These are phyloP conservation scores for Atractosteus spatula DNA, from an alignment of 2,113 vertebrate species.

Conservation along the genomic window DNA sequence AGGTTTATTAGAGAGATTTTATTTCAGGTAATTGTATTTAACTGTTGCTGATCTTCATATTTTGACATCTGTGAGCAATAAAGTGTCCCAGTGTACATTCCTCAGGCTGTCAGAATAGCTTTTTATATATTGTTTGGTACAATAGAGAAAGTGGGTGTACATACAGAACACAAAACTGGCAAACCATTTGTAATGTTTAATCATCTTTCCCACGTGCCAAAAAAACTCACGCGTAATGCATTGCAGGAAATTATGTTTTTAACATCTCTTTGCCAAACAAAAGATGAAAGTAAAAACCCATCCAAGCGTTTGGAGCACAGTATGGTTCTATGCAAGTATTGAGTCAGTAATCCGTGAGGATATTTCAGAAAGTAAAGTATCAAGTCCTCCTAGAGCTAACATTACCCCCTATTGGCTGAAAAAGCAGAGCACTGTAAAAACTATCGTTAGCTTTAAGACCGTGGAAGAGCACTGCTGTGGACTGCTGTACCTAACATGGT, in stretches of 20 bases:
- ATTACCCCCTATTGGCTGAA: too few species aligned
- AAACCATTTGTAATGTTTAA: background rate
- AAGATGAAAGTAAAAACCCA: too few species aligned
- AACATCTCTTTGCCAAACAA: too few species aligned
- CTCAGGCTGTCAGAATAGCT: conserved; percentile 29
- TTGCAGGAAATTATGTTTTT: background rate
- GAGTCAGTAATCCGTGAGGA: too few species aligned
- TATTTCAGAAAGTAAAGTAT: too few species aligned
- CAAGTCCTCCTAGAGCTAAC: too few species aligned
- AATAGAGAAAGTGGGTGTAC: conserved; percentile 7
- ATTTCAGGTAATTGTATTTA: conserved; percentile 22
- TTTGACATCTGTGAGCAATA: conserved; percentile 50
- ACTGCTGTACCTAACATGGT: too few species aligned
- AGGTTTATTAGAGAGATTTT: background rate
- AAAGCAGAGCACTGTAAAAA: too few species aligned
- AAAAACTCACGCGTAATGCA: background rate
- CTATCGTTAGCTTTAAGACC: too few species aligned
- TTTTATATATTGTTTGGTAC: conserved; percentile 30
- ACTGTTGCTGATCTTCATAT: conserved; percentile 22
- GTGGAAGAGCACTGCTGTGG: too few species aligned
- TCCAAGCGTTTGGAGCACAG: too few species aligned
- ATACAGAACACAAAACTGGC: conserved; percentile 1
- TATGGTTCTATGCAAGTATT: too few species aligned
- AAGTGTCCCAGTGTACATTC: conserved; percentile 33
- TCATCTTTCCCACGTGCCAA: background rate